Evolutionary conservation across 2,888 invertebrate genomes (phyloP), one percentile per base, ranked within the genome.

Genomic region (Polymixis lichenea): DNA sequence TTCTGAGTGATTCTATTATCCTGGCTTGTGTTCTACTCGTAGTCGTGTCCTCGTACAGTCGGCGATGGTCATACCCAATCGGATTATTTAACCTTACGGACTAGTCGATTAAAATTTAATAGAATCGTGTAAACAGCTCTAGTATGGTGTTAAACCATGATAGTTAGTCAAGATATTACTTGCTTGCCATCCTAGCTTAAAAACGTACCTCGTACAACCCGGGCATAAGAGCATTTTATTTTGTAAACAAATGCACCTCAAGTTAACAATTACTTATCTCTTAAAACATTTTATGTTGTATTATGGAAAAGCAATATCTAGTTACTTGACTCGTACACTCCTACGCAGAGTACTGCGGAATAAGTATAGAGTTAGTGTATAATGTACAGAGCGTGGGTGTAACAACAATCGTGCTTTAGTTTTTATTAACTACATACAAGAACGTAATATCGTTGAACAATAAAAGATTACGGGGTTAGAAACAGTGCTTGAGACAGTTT

Each of bases 241-340:
- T 76, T 65, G 22, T 51, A 68, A 68, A 69, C 25, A 72, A 65
- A 28, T 46, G 25, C 2, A 46, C 25, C 25, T 64, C 11, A 43
- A 46, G 22, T 25, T n/a, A 17, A 13, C 17, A 66, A 53, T 53
- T 28, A 13, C 49, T 51, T 61, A 4, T 51, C 15, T 65, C n/a
- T 43, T 9, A 62, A 51, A 51, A 71, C 49, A 46, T 77, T 61
- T 25, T 65, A 19, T 70, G 46, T 75, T 64, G 49, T 38, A 68
- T 64, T 4, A 55, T 67, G 28, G 43, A n/a, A 46, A 73, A 70
- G 32, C 43, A 67, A 67, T 60, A 68, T 65, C 43, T 19, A 43
- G 51, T 64, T 25, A 72, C 28, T 62, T 25, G 49, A 46, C 72
- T 51, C 67, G 67, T n/a, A 73, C 67, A 49, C 78, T 56, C 73